Evolutionary conservation across 2,113 vertebrate species (phyloP).

Genomic region (Crocuta crocuta): DNA sequence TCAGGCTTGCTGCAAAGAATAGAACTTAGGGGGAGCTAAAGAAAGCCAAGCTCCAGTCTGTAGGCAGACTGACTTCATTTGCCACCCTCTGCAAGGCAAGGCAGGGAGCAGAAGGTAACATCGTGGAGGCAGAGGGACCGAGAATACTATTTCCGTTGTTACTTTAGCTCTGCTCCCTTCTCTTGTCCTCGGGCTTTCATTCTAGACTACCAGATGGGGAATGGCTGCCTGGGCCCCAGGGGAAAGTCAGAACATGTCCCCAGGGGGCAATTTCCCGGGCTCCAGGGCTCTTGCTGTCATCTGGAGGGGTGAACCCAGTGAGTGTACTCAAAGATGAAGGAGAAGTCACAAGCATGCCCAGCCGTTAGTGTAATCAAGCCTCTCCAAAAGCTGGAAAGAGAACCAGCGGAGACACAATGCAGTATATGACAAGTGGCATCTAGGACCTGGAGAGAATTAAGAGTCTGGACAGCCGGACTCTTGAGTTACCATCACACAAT

Average conservation of each 20-base stretch:
- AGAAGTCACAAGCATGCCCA: neutral
- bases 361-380: neutral
- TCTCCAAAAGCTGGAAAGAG: neutral
- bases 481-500: neutral
- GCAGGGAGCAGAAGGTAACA: conserved; percentile 13
- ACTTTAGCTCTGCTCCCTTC: conserved; percentile 63
- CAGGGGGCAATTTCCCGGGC: neutral
- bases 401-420: neutral
- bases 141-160: neutral
- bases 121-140: neutral
- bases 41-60: neutral
- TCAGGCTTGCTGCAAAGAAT: neutral
- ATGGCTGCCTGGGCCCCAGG: neutral
- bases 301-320: neutral
- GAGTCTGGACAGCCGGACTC: neutral
- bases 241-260: neutral
- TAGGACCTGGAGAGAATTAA: neutral
- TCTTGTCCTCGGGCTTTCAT: neutral
- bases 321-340: neutral
- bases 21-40: neutral
- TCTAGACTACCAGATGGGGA: conserved; percentile 44
- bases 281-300: neutral
- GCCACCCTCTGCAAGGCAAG: conserved; percentile 70
- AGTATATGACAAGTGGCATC: neutral
- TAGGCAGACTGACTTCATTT: neutral